Evolutionary conservation across 2,113 vertebrate genomes (phyloP).

Genomic region (Larimichthys polyactis): DNA sequence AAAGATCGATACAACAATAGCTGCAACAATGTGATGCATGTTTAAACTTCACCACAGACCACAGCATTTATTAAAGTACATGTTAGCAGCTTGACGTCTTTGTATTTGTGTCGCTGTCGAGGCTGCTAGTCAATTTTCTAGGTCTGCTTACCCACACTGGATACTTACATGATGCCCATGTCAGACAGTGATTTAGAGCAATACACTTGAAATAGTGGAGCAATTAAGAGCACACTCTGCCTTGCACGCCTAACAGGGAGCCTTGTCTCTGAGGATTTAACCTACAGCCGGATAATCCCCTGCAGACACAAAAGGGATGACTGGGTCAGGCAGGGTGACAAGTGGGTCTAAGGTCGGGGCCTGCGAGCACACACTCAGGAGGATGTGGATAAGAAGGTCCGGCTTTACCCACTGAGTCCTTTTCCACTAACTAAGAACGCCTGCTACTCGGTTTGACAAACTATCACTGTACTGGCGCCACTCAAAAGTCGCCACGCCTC

Average conservation of each 20-base stretch:
- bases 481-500: neutral
- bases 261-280: constrained; percentile 72
- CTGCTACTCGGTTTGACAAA: constrained; percentile 21
- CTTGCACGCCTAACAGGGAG: constrained; percentile 42
- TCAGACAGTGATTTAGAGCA: neutral
- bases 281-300: constrained; percentile 74
- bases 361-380: constrained; percentile 38
- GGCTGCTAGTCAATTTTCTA: neutral
- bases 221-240: constrained; percentile 46
- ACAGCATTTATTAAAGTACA: neutral
- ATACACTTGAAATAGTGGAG: constrained; percentile 30
- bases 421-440: neutral
- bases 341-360: constrained; percentile 67
- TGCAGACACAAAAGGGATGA: constrained; percentile 80
- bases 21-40: neutral
- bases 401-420: constrained; percentile 24
- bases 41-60: constrained; percentile 22
- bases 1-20: constrained; percentile 10
- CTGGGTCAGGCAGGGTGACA: constrained; percentile 59
- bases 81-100: neutral
- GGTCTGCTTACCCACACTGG: neutral
- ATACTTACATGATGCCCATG: neutral
- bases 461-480: neutral
- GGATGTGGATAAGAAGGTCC: constrained; percentile 62
- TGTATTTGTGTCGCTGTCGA: neutral